These are phyloP conservation scores for Drosophila equinoxialis DNA, from an alignment of 1,140 invertebrate genomes.

Conservation along the genomic window DNA sequence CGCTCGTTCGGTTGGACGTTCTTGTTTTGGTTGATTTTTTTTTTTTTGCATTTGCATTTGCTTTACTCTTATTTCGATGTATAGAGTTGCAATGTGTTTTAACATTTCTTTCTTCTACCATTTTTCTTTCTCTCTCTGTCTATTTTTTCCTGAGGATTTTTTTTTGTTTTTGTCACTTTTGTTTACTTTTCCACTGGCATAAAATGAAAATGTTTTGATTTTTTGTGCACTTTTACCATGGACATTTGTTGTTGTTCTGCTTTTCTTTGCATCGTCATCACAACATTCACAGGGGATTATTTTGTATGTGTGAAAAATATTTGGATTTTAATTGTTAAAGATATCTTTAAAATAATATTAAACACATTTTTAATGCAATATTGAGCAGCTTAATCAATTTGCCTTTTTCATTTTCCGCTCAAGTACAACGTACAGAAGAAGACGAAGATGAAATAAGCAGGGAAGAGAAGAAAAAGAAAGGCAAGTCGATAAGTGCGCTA, in stretches of 20 bases:
- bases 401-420: background rate
- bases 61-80: conserved; percentile 1
- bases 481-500: background rate
- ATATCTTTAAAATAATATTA: conserved; percentile 14
- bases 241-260: background rate
- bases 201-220: conserved; percentile 20
- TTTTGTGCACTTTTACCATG: background rate
- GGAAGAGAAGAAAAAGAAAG: background rate
- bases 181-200: conserved; percentile 20
- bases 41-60: conserved; percentile 7
- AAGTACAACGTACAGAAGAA: background rate
- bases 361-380: conserved; percentile 9
- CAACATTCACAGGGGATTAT: conserved; percentile 3
- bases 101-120: conserved; percentile 4
- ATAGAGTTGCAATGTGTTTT: conserved; percentile 11
- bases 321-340: conserved; percentile 10
- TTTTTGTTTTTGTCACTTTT: conserved; percentile 19
- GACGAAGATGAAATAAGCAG: too few relatives aligned
- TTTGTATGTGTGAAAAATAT: conserved; percentile 20
- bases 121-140: background rate
- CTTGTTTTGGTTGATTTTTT: background rate
- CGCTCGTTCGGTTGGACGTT: background rate
- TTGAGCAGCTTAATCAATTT: conserved; percentile 1
- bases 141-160: background rate
- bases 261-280: conserved; percentile 9